Base-by-base conservation (phyloP, 2,888 invertebrate genomes). In the Smittia sp. region DNA sequence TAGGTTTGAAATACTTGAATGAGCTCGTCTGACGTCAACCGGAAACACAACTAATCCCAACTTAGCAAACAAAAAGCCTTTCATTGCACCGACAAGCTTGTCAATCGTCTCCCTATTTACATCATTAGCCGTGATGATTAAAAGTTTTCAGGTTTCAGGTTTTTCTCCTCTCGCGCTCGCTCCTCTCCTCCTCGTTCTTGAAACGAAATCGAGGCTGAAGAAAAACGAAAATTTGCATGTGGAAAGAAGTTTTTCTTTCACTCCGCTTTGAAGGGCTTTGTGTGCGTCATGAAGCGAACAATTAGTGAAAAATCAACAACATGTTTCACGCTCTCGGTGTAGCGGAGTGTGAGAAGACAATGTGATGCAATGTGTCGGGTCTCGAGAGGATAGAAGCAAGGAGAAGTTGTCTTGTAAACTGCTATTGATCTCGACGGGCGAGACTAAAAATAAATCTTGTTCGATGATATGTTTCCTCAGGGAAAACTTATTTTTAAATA, bases 261-360 rank as follows among this genome's bases (percentile, higher is more conserved):
- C 68, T 39, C 67, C n/a, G 62, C 9, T 58, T 68, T 74, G 74
- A 74, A 74, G 74, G 74, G 68, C 74, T 66, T 72, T 62, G 65
- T 62, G 74, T 74, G 74, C 74, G 74, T 74, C 74, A 74, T 67
- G 65, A 65, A 52, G 63, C 39, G 9, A 74, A 46, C 52, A 68
- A 68, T 68, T 68, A 68, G 46, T 68, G 68, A 68, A 68, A 41
- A 68, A 52, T 67, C 68, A 68, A 46, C 52, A 46, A 46, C 46
- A 46, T 46, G 46, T 46, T 46, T 46, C 2, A 11, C 46, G 15
- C 46, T 46, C 46, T 11, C 11, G 11, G 46, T 15, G n/a, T 11
- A 13, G 46, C n/a, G n/a, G n/a, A 46, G 46, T 46, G 11, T n/a
- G 46, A 46, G 32, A 46, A 46, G 46, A 46, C 46, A 46, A 3